These are phyloP conservation scores for Tapirus indicus DNA, from an alignment of 2,797 vertebrate genomes.

Conservation along the genomic window DNA sequence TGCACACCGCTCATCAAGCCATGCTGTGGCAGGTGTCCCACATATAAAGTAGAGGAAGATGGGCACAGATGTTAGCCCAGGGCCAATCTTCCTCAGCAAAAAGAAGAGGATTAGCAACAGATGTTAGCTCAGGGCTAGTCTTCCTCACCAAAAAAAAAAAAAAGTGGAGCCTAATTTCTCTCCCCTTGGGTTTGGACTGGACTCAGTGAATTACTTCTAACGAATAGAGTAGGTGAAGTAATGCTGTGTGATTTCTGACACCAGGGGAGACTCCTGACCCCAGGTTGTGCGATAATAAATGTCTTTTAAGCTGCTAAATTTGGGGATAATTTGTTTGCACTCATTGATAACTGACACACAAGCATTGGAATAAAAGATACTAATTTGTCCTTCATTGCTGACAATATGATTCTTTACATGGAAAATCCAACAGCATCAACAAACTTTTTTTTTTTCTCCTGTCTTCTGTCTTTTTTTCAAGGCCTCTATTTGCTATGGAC, in stretches of 20 bases:
- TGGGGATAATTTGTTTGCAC: neutral
- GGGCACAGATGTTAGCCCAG: too few species aligned
- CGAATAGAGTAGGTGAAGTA: neutral
- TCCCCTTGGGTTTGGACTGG: neutral
- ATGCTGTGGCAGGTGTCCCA: too few species aligned
- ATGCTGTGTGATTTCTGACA: neutral
- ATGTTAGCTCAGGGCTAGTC: too few species aligned
- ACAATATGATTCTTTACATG: neutral
- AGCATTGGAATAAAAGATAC: neutral
- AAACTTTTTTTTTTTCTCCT: neutral
- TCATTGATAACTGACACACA: neutral
- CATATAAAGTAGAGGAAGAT: too few species aligned
- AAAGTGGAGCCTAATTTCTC: neutral
- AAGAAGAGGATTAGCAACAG: too few species aligned
- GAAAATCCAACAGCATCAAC: conserved; percentile 8
- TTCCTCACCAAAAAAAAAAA: too few species aligned
- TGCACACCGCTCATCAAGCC: too few species aligned
- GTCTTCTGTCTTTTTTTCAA: too few species aligned
- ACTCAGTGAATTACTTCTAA: conserved; percentile 7
- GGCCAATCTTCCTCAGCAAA: too few species aligned
- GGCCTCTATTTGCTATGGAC: too few species aligned
- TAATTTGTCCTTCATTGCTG: neutral
- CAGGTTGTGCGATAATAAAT: neutral
- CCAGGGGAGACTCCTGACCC: neutral
- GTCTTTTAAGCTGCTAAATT: neutral